Evolutionary conservation across 2,113 vertebrate genomes (phyloP), one percentile per base, ranked within the genome.

Genomic region (Scolopax mira): DNA sequence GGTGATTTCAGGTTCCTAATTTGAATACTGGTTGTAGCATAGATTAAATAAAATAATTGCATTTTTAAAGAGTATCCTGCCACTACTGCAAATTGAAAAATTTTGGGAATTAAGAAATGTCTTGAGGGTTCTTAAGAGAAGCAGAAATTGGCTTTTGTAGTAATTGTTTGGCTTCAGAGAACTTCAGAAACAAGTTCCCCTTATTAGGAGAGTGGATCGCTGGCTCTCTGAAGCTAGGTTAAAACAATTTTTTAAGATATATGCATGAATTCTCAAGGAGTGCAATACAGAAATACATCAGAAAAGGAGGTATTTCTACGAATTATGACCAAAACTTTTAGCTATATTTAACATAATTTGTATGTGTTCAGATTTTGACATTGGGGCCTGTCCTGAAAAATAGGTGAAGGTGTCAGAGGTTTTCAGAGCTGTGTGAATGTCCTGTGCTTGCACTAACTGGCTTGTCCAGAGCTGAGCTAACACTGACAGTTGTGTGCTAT

Each of bases 261-360:
- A 11, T 33, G 9, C 9, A 10, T 51, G 39, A 72, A 25, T 83
- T 83, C 33, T 64, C 13, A 41, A 54, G n/a, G 44, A 69, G 16
- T 65, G 18, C n/a, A 57, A 27, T 35, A 42, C 6, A 51, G 52
- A n/a, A n/a, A n/a, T n/a, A n/a, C n/a, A 35, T 64, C 41, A 44
- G 49, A 52, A 73, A 52, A 66, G 6, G 14, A 79, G 11, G 11
- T 18, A 31, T 66, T 90, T 72, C 39, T 51, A 15, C 10, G 18
- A 0, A 0, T 69, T 46, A 15, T 51, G 27, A 54, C 24, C 23
- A 16, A 24, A 48, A 3, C 3, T 52, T 11, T 33, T 44, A 10
- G 18, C 28, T 33, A 7, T 4, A 3, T 28, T 70, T 42, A 46
- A 11, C 44, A 61, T 44, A 28, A 10, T 79, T 79, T 88, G 18